Evolutionary conservation across 2,888 invertebrate genomes (phyloP).

Genomic region (Erebia aethiops): DNA sequence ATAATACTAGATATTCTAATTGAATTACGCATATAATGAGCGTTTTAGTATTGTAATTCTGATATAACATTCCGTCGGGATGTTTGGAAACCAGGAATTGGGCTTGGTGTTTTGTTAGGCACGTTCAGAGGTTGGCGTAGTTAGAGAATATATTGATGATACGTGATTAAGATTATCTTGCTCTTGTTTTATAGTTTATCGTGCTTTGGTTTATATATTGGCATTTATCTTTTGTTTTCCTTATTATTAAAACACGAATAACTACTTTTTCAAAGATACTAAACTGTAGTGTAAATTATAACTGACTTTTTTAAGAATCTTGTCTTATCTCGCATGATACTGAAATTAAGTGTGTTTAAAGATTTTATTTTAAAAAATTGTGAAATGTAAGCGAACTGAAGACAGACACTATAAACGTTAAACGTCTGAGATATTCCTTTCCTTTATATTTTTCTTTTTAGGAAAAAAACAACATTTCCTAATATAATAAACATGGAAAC

Average conservation of each 20-base stretch:
- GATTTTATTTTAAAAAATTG: no score
- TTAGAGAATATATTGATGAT: background rate
- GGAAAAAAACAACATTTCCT: background rate
- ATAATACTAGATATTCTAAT: constrained; percentile 57
- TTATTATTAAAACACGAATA: no score
- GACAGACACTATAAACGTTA: no score
- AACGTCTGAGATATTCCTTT: no score
- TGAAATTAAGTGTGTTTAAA: no score
- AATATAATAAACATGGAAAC: background rate
- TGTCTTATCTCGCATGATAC: no score
- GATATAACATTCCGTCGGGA: constrained; percentile 22
- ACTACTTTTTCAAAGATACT: no score
- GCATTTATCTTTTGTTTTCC: no score
- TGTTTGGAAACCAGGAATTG: constrained; percentile 11
- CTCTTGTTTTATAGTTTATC: background rate
- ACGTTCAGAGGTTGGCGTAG: background rate
- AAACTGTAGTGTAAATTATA: no score
- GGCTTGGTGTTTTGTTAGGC: constrained; percentile 15
- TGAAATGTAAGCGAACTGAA: no score
- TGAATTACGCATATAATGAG: constrained; percentile 57
- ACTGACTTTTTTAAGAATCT: no score
- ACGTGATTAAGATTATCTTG: background rate
- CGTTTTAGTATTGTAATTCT: constrained; percentile 39
- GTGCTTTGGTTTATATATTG: no score
- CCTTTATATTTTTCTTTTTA: background rate